Evolutionary conservation across 53 echinoderm and acorn worm species (phyloP), one percentile per base, ranked within the genome.

Genomic region (Glandiceps talaboti): DNA sequence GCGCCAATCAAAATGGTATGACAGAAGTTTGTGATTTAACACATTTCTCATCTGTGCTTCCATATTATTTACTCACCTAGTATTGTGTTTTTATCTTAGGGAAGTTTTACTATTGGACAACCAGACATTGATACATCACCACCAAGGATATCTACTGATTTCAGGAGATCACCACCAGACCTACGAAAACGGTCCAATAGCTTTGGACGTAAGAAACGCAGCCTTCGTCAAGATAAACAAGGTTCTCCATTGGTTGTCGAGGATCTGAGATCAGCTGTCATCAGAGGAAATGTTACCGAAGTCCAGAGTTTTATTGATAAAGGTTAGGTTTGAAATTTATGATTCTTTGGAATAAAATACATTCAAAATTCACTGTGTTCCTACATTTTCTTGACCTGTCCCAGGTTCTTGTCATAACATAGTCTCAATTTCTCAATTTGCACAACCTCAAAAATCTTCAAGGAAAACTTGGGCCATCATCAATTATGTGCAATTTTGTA

Each of bases 261-360:
- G 33, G 95, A 94, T 77, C 80, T 94, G 73, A 92, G 92, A 77
- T 82, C 79, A 32, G 92, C 91, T 74, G 90, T 88, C 28, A 86
- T 79, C 26, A 85, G 83, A 26, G 95, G 95, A 81, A 94, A 94
- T 30, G 75, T 92, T 14, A 79, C 84, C 12, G 90, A 92, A 78
- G 91, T 94, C n/a, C 79, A 88, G 79, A 79, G 80, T 32, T 85
- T 92, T 64, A 75, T 88, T 14, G 79, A 88, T 30, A 81, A 76
- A 88, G 95, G 95, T 92, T 45, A 20, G 64, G 64, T 12, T 45
- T 45, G 6, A 45, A 20, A 45, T 45, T 45, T 20, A 6, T 45
- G 64, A 20, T 45, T n/a, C n/a, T n/a, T n/a, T n/a, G n/a, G n/a
- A n/a, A n/a, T n/a, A n/a, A n/a, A n/a, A n/a, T n/a, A n/a, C n/a